These are phyloP conservation scores for Rhinatrema bivittatum DNA, from an alignment of 2,797 vertebrate species.

Conservation along the genomic window DNA sequence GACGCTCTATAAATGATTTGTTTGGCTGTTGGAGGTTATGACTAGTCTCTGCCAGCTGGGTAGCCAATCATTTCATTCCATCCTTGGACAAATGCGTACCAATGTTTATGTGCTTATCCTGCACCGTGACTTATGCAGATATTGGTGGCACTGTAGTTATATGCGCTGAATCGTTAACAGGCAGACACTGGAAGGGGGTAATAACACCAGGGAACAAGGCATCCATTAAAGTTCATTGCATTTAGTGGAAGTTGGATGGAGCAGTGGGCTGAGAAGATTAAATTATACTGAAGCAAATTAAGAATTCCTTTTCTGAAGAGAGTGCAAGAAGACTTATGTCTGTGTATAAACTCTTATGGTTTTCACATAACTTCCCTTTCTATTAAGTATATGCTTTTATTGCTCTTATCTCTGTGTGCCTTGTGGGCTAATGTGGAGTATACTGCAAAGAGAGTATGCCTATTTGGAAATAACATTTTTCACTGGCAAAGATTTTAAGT, in stretches of 20 bases:
- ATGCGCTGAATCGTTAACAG: no score
- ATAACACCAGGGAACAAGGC: no score
- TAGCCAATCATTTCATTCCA: no score
- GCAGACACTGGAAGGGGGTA: no score
- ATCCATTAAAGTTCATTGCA: no score
- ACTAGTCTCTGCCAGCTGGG: no score
- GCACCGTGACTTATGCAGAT: no score
- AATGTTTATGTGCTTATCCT: no score
- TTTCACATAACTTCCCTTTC: conserved; percentile 29
- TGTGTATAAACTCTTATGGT: conserved; percentile 21
- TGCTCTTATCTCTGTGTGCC: conserved; percentile 44
- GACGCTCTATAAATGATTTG: no score
- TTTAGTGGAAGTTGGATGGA: neutral
- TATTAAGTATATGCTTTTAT: conserved; percentile 34
- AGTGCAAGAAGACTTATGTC: conserved; percentile 28
- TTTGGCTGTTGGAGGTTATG: no score
- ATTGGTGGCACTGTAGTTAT: no score
- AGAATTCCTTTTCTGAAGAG: conserved; percentile 3
- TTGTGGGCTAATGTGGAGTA: conserved; percentile 43
- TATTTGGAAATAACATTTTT: conserved; percentile 32
- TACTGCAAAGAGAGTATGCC: conserved; percentile 18
- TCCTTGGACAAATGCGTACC: no score
- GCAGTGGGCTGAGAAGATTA: neutral
- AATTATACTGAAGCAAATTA: conserved; percentile 13
- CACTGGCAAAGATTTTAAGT: conserved; percentile 36